Evolutionary conservation across 1,140 invertebrate genomes (phyloP), one percentile per base, ranked within the genome.

Genomic region (Leptinotarsa lineolata): DNA sequence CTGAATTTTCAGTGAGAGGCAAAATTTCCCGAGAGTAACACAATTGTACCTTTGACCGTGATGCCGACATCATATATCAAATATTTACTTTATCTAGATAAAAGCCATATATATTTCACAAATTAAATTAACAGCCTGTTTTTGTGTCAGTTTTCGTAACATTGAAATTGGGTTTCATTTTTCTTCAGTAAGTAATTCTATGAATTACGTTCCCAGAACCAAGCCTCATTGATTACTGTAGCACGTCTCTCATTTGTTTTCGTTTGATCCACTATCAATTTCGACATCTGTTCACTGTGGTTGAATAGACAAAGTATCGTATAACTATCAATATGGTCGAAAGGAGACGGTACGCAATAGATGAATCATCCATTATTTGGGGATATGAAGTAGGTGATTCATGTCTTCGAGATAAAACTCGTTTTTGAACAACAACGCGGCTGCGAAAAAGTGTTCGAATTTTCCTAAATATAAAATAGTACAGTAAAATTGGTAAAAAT

Each of bases 11-110:
- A 30, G 4, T 30, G 5, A 30, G 5, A 30, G 24, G 6, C 24
- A 30, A 30, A 30, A 6, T 30, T 6, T 30, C 5, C 24, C 6
- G 5, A 30, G 4, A 30, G 24, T 30, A 30, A 30, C 6, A 6
- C 24, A 30, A 30, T 30, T 30, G 6, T 8, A 30, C 8, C 30
- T 30, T 6, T 30, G 6, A 0, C 30, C 30, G 8, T 8, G 30
- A 30, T 30, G 15, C 2, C 48, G 6, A 54, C 13, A 13, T 54
- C 48, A 54, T 54, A 4, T n/a, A 54, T 15, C 48, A 54, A n/a
- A 54, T 54, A 54, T 54, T 54, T 54, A n/a, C 48, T 15, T 16
- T 54, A n/a, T 54, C 48, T 54, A 54, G 48, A 54, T 54, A 54
- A 54, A 16, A 54, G 4, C 48, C 13, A 13, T 54, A n/a, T 16